Evolutionary conservation across 2,888 invertebrate species (phyloP).

Genomic region (Balanococcus diminutus): DNA sequence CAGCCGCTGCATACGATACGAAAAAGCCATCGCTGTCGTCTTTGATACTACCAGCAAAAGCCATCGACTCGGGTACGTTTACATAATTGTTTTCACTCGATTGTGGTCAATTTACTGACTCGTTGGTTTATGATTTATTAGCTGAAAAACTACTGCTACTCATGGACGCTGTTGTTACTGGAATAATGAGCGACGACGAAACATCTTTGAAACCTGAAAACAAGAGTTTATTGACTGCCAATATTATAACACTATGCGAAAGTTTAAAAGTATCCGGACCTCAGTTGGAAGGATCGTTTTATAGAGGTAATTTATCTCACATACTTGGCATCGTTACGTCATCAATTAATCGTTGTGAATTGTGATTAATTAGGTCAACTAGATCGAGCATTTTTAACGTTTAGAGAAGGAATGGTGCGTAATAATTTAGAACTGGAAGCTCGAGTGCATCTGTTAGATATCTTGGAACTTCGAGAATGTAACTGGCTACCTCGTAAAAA

Average conservation of each 20-base stretch:
- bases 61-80: conserved; percentile 36
- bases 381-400: conserved; percentile 80
- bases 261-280: conserved; percentile 77
- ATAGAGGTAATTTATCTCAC: conserved; percentile 23
- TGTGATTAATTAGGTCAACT: conserved; percentile 69
- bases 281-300: conserved; percentile 69
- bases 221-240: conserved; percentile 68
- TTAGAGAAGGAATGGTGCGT: conserved; percentile 88
- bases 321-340: background rate
- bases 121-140: conserved; percentile 60
- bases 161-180: conserved; percentile 79
- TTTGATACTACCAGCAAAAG: background rate
- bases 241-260: conserved; percentile 78
- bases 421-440: conserved; percentile 84
- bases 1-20: background rate
- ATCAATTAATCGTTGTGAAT: background rate
- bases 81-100: background rate
- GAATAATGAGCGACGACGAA: conserved; percentile 75
- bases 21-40: background rate
- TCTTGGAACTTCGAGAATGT: conserved; percentile 90
- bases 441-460: conserved; percentile 85
- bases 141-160: conserved; percentile 83
- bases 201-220: background rate
- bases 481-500: conserved; percentile 69
- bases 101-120: conserved; percentile 53